These are phyloP conservation scores for Beaufortia kweichowensis DNA, from an alignment of 2,113 vertebrate species.

Conservation along the genomic window DNA sequence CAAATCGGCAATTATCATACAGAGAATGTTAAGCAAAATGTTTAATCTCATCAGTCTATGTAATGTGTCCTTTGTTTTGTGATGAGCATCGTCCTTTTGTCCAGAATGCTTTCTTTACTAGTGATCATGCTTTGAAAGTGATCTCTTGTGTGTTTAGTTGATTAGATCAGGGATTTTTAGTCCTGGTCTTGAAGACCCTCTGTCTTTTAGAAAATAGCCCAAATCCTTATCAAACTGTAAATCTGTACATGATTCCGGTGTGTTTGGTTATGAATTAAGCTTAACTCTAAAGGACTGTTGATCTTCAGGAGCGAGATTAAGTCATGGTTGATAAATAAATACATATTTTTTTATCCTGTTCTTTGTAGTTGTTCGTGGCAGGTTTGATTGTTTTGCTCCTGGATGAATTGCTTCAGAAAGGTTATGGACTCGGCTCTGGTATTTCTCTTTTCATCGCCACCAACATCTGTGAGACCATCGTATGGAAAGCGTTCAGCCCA, in stretches of 20 bases:
- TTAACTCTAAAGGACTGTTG: too few relatives aligned
- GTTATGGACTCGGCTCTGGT: constrained; percentile 95
- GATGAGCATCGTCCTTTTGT: neutral
- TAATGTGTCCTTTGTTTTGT: neutral
- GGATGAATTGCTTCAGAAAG: constrained; percentile 96
- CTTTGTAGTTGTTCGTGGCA: constrained; percentile 90
- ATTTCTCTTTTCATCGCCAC: constrained; percentile 99
- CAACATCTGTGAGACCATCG: constrained; percentile 98
- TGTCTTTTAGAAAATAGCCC: too few relatives aligned
- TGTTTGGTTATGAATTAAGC: too few relatives aligned
- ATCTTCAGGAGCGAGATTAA: neutral
- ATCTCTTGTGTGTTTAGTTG: neutral
- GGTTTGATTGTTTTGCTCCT: constrained; percentile 94
- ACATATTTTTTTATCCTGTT: neutral
- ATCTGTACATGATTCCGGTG: too few relatives aligned
- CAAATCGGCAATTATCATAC: neutral
- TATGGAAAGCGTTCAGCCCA: constrained; percentile 99
- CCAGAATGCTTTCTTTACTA: neutral
- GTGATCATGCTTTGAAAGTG: neutral
- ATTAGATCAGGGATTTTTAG: neutral
- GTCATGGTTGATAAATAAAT: neutral
- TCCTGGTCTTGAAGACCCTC: too few relatives aligned
- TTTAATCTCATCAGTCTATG: neutral
- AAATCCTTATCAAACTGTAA: too few relatives aligned
- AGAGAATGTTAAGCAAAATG: neutral